phyloP scores from a whole-genome alignment of 2,888 invertebrate species.

The Sarcophaga caerulescens region DNA sequence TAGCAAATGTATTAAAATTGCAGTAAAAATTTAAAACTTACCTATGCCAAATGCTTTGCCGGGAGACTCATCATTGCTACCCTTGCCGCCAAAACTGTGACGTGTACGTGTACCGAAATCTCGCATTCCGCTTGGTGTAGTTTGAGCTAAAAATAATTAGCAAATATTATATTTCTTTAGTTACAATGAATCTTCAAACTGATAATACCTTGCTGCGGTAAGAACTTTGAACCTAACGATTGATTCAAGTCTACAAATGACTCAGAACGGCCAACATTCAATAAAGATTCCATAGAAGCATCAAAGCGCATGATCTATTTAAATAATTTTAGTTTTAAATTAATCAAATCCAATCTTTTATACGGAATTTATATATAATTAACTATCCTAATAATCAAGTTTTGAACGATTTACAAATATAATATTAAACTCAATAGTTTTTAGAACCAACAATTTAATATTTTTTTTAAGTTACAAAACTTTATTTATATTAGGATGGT shows the following conservation, averaged over 20 bases:
- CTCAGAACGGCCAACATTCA: conserved; percentile 89
- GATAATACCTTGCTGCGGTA: conserved; percentile 76
- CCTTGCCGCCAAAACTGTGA: conserved; percentile 85
- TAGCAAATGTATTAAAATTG: conserved; percentile 23
- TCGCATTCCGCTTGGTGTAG: conserved; percentile 70
- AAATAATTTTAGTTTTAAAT: conserved; percentile 20
- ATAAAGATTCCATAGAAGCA: conserved; percentile 89
- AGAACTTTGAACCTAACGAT: conserved; percentile 71
- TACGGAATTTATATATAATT: background rate
- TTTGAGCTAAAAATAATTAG: conserved; percentile 71
- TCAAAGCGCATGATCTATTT: conserved; percentile 90
- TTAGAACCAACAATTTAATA: no score
- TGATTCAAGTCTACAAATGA: conserved; percentile 90
- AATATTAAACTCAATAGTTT: no score
- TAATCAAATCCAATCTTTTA: background rate
- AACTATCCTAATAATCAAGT: background rate
- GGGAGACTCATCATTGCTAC: conserved; percentile 82
- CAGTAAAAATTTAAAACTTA: conserved; percentile 79
- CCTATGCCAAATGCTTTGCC: conserved; percentile 92
- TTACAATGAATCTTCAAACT: background rate
- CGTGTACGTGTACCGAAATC: conserved; percentile 79
- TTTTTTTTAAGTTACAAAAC: no score
- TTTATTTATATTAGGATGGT: no score
- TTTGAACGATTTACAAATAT: background rate
- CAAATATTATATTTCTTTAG: background rate